Evolutionary conservation across 2,113 vertebrate genomes (phyloP), one percentile per base, ranked within the genome.

Genomic region (Leucoraja erinaceus): DNA sequence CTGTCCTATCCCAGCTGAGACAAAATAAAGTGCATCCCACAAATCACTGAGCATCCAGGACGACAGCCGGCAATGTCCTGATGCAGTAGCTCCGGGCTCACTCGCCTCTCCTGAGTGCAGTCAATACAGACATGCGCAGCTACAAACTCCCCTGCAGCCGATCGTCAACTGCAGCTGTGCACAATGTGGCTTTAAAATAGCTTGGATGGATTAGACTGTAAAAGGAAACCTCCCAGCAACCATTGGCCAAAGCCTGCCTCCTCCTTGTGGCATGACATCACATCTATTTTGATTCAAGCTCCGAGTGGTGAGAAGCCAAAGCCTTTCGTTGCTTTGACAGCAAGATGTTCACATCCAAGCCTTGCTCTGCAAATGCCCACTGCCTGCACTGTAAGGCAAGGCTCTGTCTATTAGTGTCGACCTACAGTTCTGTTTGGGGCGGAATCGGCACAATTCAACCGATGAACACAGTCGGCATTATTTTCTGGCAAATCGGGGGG

Each of bases 191-290:
- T 98, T 96, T 97, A 97, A 97, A 97, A 97, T 96, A 96, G 96
- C 96, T 94, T 61, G 93, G 93, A 94, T 94, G 95, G 95, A 94
- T 94, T 95, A 96, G 97, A 95, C 97, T 98, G 97, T 97, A 98
- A 98, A 98, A 98, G 96, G 97, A 98, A 97, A 97, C 96, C 96
- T 94, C 95, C 93, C 96, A 96, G 96, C 96, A 96, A 94, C n/a
- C 3, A 94, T 94, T 0, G 95, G 95, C 94, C 93, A 0, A 28
- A 93, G 95, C 94, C 38, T 0, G 88, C 94, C 2, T 94, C 96
- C 94, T 75, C 95, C 95, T 96, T 94, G 90, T 94, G 95, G 94
- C 63, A 93, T 97, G 96, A 97, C 96, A 96, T 97, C 96, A 97
- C 95, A 95, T 95, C 97, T 97, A 96, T 97, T 97, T 96, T 96